Evolutionary conservation across 2,888 invertebrate species (phyloP), one percentile per base, ranked within the genome.

Genomic region (Nowickia ferox): DNA sequence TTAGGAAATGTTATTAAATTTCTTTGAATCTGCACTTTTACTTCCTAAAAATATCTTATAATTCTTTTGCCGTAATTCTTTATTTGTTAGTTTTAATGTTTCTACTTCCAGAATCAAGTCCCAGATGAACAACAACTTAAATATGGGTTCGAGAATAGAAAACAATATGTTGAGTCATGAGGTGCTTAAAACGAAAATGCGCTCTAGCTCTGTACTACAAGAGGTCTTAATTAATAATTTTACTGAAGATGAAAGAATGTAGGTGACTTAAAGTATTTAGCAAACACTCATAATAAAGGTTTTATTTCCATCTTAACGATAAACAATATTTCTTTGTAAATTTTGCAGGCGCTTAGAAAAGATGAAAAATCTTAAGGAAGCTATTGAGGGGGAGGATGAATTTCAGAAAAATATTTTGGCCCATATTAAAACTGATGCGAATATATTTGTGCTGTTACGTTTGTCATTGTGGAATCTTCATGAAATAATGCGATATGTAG

Each of bases 401-500:
- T 57, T 87, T n/a, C 88, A 91, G 57, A 8, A 82, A 1, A 44
- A 89, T 2, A 84, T 84, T 0, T 38, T 87, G 44, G 57, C 77
- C 0, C 86, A 90, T 74, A 80, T 92, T 0, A 90, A 89, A 51
- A 88, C 89, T 68, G 87, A 89, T 13, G 90, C 89, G 0, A 88
- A 89, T 77, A 87, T 89, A 4, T 90, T 90, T 86, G 89, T 90
- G 1, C 51, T 90, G 79, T 38, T 92, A 11, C 89, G 91, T 90
- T 91, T 57, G 6, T 86, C 86, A 3, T 78, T 91, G 68, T 91
- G 91, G 91, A 90, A 90, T 80, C 79, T 91, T 0, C 77, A 89
- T 69, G 91, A 93, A 44, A 89, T 91, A 6, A 68, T 92, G 44
- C 89, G 89, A 4, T 88, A 92, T 83, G 89, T 92, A 0, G 89